phyloP scores from a whole-genome alignment of 2,888 invertebrate species.

The Leucophora obtusa region DNA sequence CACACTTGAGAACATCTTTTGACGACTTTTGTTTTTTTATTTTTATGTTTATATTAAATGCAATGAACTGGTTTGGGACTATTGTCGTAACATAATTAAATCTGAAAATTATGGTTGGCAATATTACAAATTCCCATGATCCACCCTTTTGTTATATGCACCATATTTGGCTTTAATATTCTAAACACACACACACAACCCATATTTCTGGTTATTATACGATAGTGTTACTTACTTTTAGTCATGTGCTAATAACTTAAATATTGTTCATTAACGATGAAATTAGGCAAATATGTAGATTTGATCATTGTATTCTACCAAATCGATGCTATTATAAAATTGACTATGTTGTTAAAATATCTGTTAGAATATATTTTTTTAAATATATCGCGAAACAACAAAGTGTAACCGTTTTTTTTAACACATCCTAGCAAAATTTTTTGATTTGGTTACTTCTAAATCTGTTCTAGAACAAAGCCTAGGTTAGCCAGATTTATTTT shows the following conservation, averaged over 20 bases:
- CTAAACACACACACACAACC: neutral
- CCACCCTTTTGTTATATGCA: neutral
- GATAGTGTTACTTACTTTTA: neutral
- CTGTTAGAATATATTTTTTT: too few species aligned
- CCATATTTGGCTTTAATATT: neutral
- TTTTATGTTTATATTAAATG: neutral
- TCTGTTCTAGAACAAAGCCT: too few species aligned
- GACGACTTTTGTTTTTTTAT: neutral
- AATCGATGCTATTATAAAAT: too few species aligned
- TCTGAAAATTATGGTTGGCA: neutral
- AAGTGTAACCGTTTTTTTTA: too few species aligned
- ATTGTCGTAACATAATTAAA: slow-evolving; percentile 10
- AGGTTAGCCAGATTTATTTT: too few species aligned
- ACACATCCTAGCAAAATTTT: too few species aligned
- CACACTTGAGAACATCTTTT: slow-evolving; percentile 49
- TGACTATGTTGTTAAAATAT: too few species aligned
- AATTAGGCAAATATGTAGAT: slow-evolving; percentile 22
- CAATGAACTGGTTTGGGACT: slow-evolving; percentile 22
- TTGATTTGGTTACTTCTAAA: too few species aligned
- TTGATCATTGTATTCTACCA: too few species aligned
- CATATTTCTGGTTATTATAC: neutral
- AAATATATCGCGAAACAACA: too few species aligned
- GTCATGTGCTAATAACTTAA: slow-evolving; percentile 16
- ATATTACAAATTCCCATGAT: slow-evolving; percentile 45
- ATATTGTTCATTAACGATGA: slow-evolving; percentile 27